A percentile compares a stretch with the other conserved stretches of the same genome.
These are phyloP conservation scores for Sialis lutaria DNA, from an alignment of 2,888 invertebrate genomes.

Conservation along the genomic window DNA sequence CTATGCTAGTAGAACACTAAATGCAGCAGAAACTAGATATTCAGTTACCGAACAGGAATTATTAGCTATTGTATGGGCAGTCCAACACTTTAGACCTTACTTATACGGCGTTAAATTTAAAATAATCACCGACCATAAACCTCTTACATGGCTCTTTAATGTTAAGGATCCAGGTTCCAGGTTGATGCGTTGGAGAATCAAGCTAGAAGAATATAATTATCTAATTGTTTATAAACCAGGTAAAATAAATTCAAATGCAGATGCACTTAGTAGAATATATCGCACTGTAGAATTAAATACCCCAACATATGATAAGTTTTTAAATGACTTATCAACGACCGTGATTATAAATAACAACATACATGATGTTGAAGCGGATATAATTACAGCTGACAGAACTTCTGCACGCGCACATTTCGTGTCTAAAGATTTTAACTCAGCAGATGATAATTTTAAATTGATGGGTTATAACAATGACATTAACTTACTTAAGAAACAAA, in stretches of 20 bases:
- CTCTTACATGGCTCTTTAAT: constrained; percentile 7
- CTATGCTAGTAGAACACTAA: neutral
- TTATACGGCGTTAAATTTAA: constrained; percentile 10
- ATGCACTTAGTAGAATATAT: no score
- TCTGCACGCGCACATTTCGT: no score
- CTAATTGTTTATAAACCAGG: neutral
- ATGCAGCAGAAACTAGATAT: neutral
- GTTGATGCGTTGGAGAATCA: constrained; percentile 6
- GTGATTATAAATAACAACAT: no score
- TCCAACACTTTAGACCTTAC: constrained; percentile 11
- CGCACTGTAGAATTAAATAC: no score
- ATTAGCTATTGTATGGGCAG: constrained; percentile 9
- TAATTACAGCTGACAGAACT: no score
- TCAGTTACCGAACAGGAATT: constrained; percentile 8
- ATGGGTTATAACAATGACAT: no score
- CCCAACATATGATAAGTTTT: no score
- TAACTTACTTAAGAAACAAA: no score
- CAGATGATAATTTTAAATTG: no score
- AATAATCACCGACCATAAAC: constrained; percentile 10
- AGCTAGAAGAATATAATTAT: constrained; percentile 4
- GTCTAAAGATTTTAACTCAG: no score
- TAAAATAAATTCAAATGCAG: neutral
- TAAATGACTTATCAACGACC: no score
- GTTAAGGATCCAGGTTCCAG: constrained; percentile 8
- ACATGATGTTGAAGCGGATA: no score